A percentile compares a stretch with the other conserved stretches of the same genome.
Evolutionary conservation across 1,140 invertebrate genomes (phyloP).

Genomic region (Eubasilissa regina): DNA sequence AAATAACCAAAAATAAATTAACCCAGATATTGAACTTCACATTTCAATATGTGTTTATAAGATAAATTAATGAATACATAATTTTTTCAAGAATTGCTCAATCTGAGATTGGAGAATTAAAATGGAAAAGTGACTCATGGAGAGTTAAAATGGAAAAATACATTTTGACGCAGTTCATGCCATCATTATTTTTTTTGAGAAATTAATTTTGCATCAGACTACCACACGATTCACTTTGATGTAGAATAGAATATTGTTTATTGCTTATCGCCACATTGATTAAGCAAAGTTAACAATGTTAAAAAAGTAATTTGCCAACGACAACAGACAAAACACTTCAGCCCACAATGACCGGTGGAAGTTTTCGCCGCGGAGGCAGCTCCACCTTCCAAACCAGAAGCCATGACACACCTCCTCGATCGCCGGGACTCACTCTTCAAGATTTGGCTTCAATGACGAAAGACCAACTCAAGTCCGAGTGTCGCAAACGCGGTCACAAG

Average conservation of each 20-base stretch:
- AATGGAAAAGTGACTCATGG: background rate
- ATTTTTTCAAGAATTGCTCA: too few species aligned
- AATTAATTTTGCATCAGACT: background rate
- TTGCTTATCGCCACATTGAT: background rate
- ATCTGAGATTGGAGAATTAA: too few species aligned
- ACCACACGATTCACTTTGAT: background rate
- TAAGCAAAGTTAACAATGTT: background rate
- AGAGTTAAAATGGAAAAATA: background rate
- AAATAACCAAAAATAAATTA: too few species aligned
- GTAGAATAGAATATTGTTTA: background rate
- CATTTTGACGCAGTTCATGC: background rate
- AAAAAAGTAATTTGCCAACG: constrained; percentile 17
- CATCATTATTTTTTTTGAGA: background rate
- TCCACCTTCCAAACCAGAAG: constrained; percentile 44
- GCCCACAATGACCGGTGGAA: constrained; percentile 48
- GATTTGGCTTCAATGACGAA: constrained; percentile 71
- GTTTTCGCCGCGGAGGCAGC: constrained; percentile 54
- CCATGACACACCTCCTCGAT: constrained; percentile 43
- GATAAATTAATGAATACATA: too few species aligned
- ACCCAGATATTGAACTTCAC: too few species aligned
- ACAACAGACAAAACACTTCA: background rate
- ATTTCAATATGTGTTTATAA: too few species aligned
- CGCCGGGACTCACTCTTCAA: constrained; percentile 40
- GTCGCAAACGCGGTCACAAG: constrained; percentile 75
- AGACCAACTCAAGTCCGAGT: constrained; percentile 76